These are phyloP conservation scores for Dysdera silvatica DNA, from an alignment of 1,140 invertebrate genomes.

Conservation along the genomic window DNA sequence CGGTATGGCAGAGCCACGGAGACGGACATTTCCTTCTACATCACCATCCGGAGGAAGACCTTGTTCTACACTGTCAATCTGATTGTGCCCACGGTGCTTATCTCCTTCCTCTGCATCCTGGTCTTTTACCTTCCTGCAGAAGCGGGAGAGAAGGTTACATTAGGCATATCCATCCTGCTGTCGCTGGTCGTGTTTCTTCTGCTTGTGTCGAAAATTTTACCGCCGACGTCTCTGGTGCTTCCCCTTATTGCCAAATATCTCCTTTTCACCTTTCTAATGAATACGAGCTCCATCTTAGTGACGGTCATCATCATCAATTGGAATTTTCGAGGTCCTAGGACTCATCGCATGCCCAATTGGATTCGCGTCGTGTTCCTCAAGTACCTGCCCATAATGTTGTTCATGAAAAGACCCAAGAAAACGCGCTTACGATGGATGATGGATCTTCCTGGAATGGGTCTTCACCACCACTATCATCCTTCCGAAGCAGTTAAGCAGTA, in stretches of 20 bases:
- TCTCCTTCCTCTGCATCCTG: constrained; percentile 92
- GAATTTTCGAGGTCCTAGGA: constrained; percentile 97
- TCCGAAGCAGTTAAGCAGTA: not conserved
- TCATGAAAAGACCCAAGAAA: constrained; percentile 39
- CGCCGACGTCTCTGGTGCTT: constrained; percentile 91
- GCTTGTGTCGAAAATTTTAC: constrained; percentile 95
- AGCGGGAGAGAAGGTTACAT: constrained; percentile 87
- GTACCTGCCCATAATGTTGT: constrained; percentile 62
- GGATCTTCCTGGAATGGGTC: constrained; percentile 27
- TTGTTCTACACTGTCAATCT: constrained; percentile 96
- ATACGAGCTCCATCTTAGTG: constrained; percentile 90
- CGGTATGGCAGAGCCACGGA: constrained; percentile 62
- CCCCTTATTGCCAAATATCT: constrained; percentile 96
- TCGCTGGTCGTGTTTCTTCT: constrained; percentile 99
- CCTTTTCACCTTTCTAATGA: constrained; percentile 96
- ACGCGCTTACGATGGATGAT: constrained; percentile 24
- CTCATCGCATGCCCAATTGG: constrained; percentile 81
- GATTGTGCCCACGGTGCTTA: constrained; percentile 90
- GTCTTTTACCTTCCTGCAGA: constrained; percentile 98
- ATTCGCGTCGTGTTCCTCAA: constrained; percentile 80
- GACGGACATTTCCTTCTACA: constrained; percentile 91
- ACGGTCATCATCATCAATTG: constrained; percentile 97
- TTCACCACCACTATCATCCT: constrained; percentile 26
- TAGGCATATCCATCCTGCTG: constrained; percentile 73
- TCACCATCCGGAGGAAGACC: constrained; percentile 90